Percentiles rank a stretch among this genome's conserved stretches.
These are phyloP conservation scores for Mamestra brassicae DNA, from an alignment of 2,888 invertebrate genomes.

Conservation along the genomic window DNA sequence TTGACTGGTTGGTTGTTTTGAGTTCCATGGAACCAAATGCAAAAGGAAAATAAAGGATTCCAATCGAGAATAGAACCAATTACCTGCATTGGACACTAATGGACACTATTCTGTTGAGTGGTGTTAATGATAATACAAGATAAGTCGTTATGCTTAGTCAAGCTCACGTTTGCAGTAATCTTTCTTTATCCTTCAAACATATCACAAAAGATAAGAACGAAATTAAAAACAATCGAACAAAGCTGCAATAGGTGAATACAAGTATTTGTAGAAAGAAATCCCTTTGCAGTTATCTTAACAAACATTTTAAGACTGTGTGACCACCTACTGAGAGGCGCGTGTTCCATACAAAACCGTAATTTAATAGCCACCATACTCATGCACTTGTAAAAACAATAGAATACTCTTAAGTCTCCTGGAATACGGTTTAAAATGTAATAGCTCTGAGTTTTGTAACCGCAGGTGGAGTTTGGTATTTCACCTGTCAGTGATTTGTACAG, in stretches of 20 bases:
- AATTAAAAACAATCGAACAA: slow-evolving; percentile 38
- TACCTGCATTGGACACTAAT: not conserved
- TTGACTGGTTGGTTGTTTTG: not conserved
- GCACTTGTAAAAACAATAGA: not conserved
- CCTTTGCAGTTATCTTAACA: slow-evolving; percentile 37
- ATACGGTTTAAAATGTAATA: slow-evolving; percentile 22
- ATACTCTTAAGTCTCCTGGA: fast-evolving
- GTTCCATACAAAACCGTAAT: slow-evolving; percentile 38
- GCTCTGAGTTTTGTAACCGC: not conserved
- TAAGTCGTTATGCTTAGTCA: slow-evolving; percentile 28
- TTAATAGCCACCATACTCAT: not conserved
- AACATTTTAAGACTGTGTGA: slow-evolving; percentile 36
- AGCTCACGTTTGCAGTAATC: slow-evolving; percentile 50
- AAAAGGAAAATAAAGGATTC: not conserved
- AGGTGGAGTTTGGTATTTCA: slow-evolving; percentile 27
- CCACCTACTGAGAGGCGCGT: slow-evolving; percentile 63
- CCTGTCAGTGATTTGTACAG: slow-evolving; percentile 64
- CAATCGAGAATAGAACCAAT: slow-evolving; percentile 2
- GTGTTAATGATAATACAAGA: slow-evolving; percentile 14
- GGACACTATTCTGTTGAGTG: not conserved
- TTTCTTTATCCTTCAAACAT: slow-evolving; percentile 46
- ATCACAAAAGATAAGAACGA: slow-evolving; percentile 41
- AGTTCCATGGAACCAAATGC: not conserved
- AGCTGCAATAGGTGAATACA: not conserved
- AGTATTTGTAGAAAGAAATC: slow-evolving; percentile 18